Evolutionary conservation across 2,888 invertebrate genomes (phyloP), one percentile per base, ranked within the genome.

Genomic region (Melanchra persicariae): DNA sequence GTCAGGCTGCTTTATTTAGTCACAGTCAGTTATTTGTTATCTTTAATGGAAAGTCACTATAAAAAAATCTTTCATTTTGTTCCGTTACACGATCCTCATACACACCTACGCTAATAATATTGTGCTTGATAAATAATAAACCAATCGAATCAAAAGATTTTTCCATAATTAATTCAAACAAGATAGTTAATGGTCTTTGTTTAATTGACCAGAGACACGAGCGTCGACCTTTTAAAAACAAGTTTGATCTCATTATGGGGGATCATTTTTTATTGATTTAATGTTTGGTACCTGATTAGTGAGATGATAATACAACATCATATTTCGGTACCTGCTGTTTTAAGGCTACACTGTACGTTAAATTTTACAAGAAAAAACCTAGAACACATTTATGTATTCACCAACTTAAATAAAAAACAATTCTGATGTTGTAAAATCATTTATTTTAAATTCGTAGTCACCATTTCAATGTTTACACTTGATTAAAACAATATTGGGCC

Each of bases 131-230:
- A 8, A 62, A 24, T 37, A 54, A 12, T 4, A 4, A 70, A 70
- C 59, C 52, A 74, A 58, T 47, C 30, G 51, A 24, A 47, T 51
- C 24, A 61, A 47, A 73, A 62, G 2, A n/a, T 40, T 26, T n/a
- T 22, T 34, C 24, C 17, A 37, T 75, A 47, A 75, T 68, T 52
- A 63, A 70, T 81, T 77, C 10, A 52, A 81, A 63, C 52, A 65
- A 57, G 22, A 58, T 81, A 71, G 81, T 81, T 70, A 70, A 83
- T 85, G 63, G 34, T 57, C 55, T 54, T 49, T 45, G 51, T 73
- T 67, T 85, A 79, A 78, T 85, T 79, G 71, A 64, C 69, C 61
- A 61, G 52, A 75, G 71, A 69, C 73, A 72, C 15, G 68, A 51
- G n/a, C 26, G 60, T 60, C 68, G 62, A 81, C 57, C 55, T 62